Base-by-base conservation (phyloP, 2,797 vertebrate genomes). In the Pygocentrus nattereri region DNA sequence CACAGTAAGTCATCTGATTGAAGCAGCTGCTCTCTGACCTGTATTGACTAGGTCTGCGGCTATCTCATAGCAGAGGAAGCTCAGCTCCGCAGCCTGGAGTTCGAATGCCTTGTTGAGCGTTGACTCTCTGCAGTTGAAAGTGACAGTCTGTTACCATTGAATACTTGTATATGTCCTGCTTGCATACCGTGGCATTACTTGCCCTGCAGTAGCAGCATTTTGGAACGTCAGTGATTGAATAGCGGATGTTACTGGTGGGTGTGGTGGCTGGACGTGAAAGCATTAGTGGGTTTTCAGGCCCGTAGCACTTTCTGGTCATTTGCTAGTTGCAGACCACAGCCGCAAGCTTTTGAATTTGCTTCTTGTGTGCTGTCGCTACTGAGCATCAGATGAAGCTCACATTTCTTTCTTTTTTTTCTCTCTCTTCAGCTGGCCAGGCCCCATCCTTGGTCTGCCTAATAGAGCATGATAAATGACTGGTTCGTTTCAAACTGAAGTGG, bases 131-230 rank as follows among this genome's bases (percentile, higher is more conserved):
- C 23, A 38, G 25, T 47, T 77, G 34, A 74, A 83, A 81, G 52
- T 76, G 80, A 76, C 75, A 65, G 77, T 82, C 72, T 78, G 65
- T 76, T 85, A 85, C 65, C 44, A 44, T 19, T 27, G 58, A 81
- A 80, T 76, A 62, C 69, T 84, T 10, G 76, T 49, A 76, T 76
- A 68, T n/a, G n/a, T 61, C 76, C 25, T 76, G 38, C 38, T 56
- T 76, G 44, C 71, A 82, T 81, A 50, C 79, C 74, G 31, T 47
- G 68, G 47, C 85, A 50, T 50, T 72, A 54, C 65, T 84, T 74
- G 65, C 76, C 71, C 19, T 80, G 25, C 74, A 83, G 69, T 7
- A 59, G 76, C 61, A 82, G 74, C 15, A 10, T 70, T 68, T 82
- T 67, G 10, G 61, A n/a, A 49, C 64, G 61, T 67, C 64, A 74